Evolutionary conservation across 2,888 invertebrate genomes (phyloP), one percentile per base, ranked within the genome.

Genomic region (Drosophila dives): DNA sequence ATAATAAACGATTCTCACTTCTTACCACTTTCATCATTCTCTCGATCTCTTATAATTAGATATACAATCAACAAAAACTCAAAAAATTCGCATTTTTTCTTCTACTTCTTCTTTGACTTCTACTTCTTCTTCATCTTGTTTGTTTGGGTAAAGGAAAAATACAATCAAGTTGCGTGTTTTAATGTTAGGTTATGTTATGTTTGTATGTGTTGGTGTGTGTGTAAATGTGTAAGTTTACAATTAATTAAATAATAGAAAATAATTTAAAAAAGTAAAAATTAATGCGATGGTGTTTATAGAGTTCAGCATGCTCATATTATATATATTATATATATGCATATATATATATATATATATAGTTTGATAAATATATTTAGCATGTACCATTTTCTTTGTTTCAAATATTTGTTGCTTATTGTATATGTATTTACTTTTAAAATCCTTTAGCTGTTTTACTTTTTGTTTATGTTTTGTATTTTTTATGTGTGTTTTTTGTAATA

Each of bases 261-360:
- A 89, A 85, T 88, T 90, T 88, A 85, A 90, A 76, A 80, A 83
- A 72, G 77, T 86, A 88, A 77, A 86, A 76, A 81, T 82, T 86
- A 86, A 86, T 86, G 86, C 86, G 86, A 90, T 90, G 86, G 86
- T 86, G 58, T 87, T 85, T 90, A 88, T 90, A 86, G 86, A 86
- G 86, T 86, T 90, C 86, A 82, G 71, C 82, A 76, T 82, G 79
- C 77, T 79, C 81, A 69, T 63, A 59, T 62, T 65, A 70, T 70
- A 63, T 60, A 59, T 53, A 53, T 38, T 51, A 32, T 64, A 45
- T 62, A 36, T 36, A 34, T 61, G 23, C 60, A 38, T 60, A 53
- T 66, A 10, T 60, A 42, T 54, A 45, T 51, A 29, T 20, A 36
- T 42, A 48, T 36, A 48, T 65, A 29, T 64, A 51, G 58, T 51